These are phyloP conservation scores for Cephus runcator DNA, from an alignment of 2,888 invertebrate species.

Conservation along the genomic window DNA sequence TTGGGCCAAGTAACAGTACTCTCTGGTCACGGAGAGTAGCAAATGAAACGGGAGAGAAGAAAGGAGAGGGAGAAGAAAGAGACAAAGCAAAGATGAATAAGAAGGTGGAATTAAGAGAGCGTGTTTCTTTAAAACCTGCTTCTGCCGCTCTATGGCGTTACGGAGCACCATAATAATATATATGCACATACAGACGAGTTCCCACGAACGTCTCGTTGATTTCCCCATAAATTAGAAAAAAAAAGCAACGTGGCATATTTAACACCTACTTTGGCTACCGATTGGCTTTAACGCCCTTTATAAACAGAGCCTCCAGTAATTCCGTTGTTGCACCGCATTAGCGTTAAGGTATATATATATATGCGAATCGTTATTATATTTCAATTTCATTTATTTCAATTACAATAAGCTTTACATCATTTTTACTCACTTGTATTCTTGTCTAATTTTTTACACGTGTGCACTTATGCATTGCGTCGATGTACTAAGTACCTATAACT, in stretches of 20 bases:
- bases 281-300: not conserved
- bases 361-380: not conserved
- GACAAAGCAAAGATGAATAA: not conserved
- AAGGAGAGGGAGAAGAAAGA: not conserved
- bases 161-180: not conserved
- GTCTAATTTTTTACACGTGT: not conserved
- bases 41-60: not conserved
- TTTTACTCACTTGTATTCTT: not conserved
- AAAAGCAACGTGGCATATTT: not conserved
- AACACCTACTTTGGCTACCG: not conserved
- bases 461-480: not conserved
- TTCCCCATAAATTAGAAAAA: not conserved
- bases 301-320: not conserved
- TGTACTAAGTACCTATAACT: not conserved
- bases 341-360: not conserved
- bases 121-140: not conserved
- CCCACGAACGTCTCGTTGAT: not conserved
- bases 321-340: not conserved
- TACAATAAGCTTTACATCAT: not conserved
- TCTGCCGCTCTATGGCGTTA: not conserved
- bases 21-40: conserved; percentile 22
- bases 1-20: conserved; percentile 51
- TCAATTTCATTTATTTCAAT: no score
- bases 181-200: not conserved
- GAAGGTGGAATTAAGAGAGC: not conserved